Base-by-base conservation (phyloP, 2,888 invertebrate genomes). In the Euzetes globulus region DNA sequence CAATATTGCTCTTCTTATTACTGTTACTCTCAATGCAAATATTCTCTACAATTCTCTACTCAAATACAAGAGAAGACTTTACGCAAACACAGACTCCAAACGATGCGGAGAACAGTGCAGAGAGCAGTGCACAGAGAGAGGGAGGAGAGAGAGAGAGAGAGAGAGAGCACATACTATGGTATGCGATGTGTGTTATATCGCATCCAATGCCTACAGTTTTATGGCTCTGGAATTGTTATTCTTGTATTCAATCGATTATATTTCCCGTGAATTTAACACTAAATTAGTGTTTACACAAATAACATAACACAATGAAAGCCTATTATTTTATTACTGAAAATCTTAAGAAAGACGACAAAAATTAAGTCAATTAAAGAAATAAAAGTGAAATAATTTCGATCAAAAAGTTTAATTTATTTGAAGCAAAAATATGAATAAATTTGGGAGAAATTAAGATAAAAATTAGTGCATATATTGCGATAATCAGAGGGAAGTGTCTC, bases 1-100 rank as follows among this genome's bases (percentile, higher is more conserved):
- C 70, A 70, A 70, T 70, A 70, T 70, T 70, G 22, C 68, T 68
- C 68, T 68, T 68, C 68, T 37, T 41, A 68, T 68, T 68, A 68
- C 41, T 41, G 22, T 37, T 45, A 68, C 68, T 68, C 37, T 68
- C 19, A 68, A 68, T 68, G 68, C 45, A 45, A 41, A 63, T 63
- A 63, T 63, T n/a, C 63, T 33, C 63, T 41, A 41, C 41, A 41
- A 41, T 41, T 41, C 41, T 41, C 41, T 41, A 41, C 41, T 63
- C 29, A 63, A 58, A 60, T 41, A 22, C 22, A 22, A 52, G 33
- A 33, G 33, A 68, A 60, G 63, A 15, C 37, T 37, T 37, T 65
- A 65, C 63, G 63, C 63, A 65, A 65, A 37, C 63, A 65, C 19
- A 29, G 27, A 29, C 29, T 60, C 29, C 60, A 60, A 27, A 60